Evolutionary conservation across 2,888 invertebrate species (phyloP), one percentile per base, ranked within the genome.

Genomic region (Formica aserva): DNA sequence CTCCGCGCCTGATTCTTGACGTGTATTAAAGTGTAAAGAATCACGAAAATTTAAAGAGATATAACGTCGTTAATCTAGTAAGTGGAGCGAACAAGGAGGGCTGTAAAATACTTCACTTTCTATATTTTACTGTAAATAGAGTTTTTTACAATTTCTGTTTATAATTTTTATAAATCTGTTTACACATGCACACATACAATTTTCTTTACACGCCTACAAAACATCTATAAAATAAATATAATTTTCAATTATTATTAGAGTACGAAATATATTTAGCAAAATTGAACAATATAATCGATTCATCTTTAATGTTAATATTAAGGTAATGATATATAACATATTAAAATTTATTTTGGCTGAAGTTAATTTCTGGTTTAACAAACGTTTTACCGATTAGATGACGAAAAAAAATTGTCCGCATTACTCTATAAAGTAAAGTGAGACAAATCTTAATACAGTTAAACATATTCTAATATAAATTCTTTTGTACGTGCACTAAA

Each of bases 11-110:
- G 76, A 84, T 81, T 72, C 81, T 69, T 87, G 84, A 85, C 87
- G 86, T 85, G 87, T 88, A 89, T 89, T 85, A 88, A 88, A 88
- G 85, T 86, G 85, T 80, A 83, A 86, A 82, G 85, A 87, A 89
- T 85, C 87, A 89, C 83, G 87, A 86, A 88, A 89, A 87, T 89
- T 88, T 89, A 87, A 86, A 82, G 82, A 81, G 45, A 60, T 76
- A 55, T 55, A 67, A 52, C 60, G 22, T 45, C 71, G 45, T 71
- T 60, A 45, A 71, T 60, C 45, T 29, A 26, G 26, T 26, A 18
- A 26, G 45, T 32, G 11, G n/a, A 32, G 18, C 41, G 52, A 69
- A 71, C 18, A 45, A 78, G 29, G 29, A 22, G 3, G 26, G 9
- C 6, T 55, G 29, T 29, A 26, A 67, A 67, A 2, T 60, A 60